A percentile compares a stretch with the other conserved stretches of the same genome.
Evolutionary conservation across 2,113 vertebrate genomes (phyloP).

Genomic region (Mystacornis crossleyi): DNA sequence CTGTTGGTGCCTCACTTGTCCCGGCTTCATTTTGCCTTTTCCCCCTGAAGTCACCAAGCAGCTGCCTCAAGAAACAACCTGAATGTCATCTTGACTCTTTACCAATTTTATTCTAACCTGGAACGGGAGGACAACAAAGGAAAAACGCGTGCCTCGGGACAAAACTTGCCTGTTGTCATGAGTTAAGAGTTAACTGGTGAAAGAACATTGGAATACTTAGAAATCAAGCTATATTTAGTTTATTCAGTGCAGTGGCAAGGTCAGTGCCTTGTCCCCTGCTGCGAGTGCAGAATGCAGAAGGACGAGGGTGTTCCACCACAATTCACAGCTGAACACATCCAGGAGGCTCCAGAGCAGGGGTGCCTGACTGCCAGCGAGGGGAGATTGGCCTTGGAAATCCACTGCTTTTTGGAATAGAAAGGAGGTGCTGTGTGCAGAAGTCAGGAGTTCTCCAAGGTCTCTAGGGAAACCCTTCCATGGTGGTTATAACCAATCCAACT

Average conservation of each 20-base stretch:
- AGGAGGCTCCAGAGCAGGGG: not conserved
- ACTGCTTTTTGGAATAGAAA: not conserved
- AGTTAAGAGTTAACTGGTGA: constrained; percentile 36
- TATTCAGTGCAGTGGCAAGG: not conserved
- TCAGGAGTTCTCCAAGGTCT: not conserved
- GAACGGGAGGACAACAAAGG: not conserved
- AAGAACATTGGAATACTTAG: not conserved
- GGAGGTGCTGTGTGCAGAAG: not conserved
- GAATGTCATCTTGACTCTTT: not conserved
- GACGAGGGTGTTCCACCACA: not conserved
- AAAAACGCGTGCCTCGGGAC: not conserved
- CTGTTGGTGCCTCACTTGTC: not conserved
- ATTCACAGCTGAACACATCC: not conserved
- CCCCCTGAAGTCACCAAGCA: not conserved
- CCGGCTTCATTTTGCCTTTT: not conserved
- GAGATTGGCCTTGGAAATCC: not conserved
- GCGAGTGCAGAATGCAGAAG: not conserved
- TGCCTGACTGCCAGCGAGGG: not conserved
- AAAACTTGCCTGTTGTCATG: not conserved
- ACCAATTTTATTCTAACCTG: not conserved
- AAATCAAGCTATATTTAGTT: constrained; percentile 26
- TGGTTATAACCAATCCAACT: not conserved
- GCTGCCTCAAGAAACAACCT: not conserved
- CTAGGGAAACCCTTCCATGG: not conserved
- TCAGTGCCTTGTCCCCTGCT: not conserved